Evolutionary conservation across 1,140 invertebrate species (phyloP).

Genomic region (Drosophila biarmipes): DNA sequence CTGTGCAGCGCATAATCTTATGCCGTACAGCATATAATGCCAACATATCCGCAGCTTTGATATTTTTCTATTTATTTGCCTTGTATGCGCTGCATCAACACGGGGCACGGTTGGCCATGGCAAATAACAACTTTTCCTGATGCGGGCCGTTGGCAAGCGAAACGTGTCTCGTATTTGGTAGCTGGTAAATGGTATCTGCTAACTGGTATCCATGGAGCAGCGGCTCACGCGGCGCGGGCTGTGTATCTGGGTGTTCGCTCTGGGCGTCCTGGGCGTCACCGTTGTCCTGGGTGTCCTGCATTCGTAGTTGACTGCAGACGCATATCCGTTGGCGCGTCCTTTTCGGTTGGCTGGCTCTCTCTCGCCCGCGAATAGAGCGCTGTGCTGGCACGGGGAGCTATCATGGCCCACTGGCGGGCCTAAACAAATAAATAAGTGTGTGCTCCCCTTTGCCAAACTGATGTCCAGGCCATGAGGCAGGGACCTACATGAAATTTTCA

Average conservation of each 20-base stretch:
- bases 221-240: conserved; percentile 17
- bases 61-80: conserved; percentile 48
- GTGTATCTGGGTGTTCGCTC: conserved; percentile 23
- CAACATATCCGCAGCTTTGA: conserved; percentile 29
- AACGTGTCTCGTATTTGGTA: conserved; percentile 40
- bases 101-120: conserved; percentile 14
- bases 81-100: conserved; percentile 36
- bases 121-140: conserved; percentile 51
- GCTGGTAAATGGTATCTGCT: conserved; percentile 27
- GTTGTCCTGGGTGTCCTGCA: conserved; percentile 43
- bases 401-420: conserved; percentile 71
- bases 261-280: conserved; percentile 26
- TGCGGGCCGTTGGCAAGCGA: conserved; percentile 48
- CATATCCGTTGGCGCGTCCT: conserved; percentile 66
- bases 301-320: conserved; percentile 72
- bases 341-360: conserved; percentile 45
- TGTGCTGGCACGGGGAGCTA: conserved; percentile 26
- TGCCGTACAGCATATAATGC: conserved; percentile 24
- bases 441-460: conserved; percentile 75
- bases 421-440: conserved; percentile 81
- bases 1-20: conserved; percentile 30
- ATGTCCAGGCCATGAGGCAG: conserved; percentile 50
- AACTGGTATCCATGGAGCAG: conserved; percentile 41
- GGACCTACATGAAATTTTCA: conserved; percentile 76
- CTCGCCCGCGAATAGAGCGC: background rate